These are phyloP conservation scores for Amphipoea oculea DNA, from an alignment of 2,888 invertebrate species.

Conservation along the genomic window DNA sequence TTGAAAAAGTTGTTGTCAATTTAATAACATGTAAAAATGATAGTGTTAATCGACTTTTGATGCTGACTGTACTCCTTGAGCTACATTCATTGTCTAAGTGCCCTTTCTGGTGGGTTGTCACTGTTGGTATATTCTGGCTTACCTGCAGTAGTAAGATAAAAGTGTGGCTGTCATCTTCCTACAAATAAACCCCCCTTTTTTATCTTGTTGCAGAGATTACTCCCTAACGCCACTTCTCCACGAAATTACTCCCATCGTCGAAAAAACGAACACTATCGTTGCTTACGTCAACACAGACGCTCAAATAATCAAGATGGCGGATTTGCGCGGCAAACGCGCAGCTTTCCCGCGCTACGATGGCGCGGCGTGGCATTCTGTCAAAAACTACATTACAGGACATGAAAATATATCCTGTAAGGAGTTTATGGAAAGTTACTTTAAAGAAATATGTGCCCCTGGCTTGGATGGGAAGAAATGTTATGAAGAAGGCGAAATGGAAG, in stretches of 20 bases:
- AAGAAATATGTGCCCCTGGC: slow-evolving; percentile 92
- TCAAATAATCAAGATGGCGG: slow-evolving; percentile 90
- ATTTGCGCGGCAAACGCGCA: slow-evolving; percentile 93
- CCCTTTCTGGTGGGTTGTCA: neutral
- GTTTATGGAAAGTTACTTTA: slow-evolving; percentile 91
- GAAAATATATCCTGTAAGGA: slow-evolving; percentile 83
- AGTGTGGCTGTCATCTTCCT: neutral
- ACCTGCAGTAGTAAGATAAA: neutral
- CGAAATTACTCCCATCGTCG: slow-evolving; percentile 90
- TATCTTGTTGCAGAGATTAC: slow-evolving; percentile 84
- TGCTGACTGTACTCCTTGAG: no score
- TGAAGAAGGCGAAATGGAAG: slow-evolving; percentile 91
- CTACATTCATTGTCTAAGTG: neutral
- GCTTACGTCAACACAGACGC: slow-evolving; percentile 92
- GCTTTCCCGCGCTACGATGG: slow-evolving; percentile 96
- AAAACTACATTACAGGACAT: slow-evolving; percentile 83
- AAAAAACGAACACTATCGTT: slow-evolving; percentile 91
- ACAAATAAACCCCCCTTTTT: neutral
- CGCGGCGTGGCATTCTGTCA: slow-evolving; percentile 92
- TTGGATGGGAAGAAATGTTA: slow-evolving; percentile 76
- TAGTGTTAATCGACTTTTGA: no score
- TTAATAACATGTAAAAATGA: no score
- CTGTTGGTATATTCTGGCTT: neutral
- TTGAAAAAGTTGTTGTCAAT: no score
- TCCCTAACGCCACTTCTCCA: slow-evolving; percentile 91